phyloP scores from a whole-genome alignment of 2,797 vertebrate genomes.

The Muscicapa striata region DNA sequence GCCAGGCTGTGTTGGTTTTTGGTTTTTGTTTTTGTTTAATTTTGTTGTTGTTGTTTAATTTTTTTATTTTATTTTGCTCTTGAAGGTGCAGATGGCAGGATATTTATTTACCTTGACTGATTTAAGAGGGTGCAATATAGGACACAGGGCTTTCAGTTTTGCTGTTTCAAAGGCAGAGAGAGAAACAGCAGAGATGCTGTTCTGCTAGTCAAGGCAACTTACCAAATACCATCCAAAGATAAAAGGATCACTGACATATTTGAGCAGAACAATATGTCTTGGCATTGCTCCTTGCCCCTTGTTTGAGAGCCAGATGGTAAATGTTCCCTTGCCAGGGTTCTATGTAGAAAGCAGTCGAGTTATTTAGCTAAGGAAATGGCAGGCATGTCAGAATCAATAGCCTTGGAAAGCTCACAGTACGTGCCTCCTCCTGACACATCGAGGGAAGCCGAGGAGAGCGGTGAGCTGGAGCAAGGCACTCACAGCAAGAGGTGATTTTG shows the following conservation, averaged over 20 bases:
- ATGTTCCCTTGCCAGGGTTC: conserved; percentile 15
- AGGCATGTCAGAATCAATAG: conserved; percentile 47
- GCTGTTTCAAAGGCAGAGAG: background rate
- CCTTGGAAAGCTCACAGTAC: background rate
- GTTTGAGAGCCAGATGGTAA: conserved; percentile 57
- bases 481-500: background rate
- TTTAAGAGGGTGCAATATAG: background rate
- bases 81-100: background rate
- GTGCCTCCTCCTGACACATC: conserved; percentile 23
- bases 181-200: conserved; percentile 1
- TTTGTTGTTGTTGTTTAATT: too few species aligned
- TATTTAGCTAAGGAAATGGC: conserved; percentile 29
- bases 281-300: conserved; percentile 52
- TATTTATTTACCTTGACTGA: background rate
- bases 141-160: background rate
- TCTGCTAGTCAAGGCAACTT: conserved; percentile 47
- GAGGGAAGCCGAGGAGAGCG: background rate
- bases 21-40: too few species aligned
- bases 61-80: background rate
- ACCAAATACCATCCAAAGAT: background rate
- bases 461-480: background rate
- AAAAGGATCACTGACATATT: conserved; percentile 46
- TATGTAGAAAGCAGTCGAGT: background rate
- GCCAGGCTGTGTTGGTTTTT: background rate
- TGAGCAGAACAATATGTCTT: conserved; percentile 62